Conservation (phyloP, 2,797 vertebrate species). For the Pantherophis alleghaniensis region DNA sequence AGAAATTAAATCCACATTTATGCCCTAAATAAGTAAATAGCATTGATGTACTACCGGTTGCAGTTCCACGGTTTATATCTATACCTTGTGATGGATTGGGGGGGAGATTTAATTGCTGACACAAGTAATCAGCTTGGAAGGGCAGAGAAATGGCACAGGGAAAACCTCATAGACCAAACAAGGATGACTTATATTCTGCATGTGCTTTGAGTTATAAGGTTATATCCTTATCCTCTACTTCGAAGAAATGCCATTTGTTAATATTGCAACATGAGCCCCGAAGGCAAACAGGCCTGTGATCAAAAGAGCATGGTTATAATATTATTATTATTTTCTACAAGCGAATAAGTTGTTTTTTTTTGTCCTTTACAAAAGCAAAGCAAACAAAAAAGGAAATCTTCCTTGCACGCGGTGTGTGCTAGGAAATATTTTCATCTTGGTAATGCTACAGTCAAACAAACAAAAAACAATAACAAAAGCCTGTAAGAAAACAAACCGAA, state of each 20-base stretch:
- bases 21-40: background rate
- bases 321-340: background rate
- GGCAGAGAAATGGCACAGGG: background rate
- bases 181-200: background rate
- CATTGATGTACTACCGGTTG: background rate
- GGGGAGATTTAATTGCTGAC: background rate
- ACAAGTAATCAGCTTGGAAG: background rate
- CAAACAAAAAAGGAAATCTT: background rate
- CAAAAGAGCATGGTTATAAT: background rate
- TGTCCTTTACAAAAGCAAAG: background rate
- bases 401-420: background rate
- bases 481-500: background rate
- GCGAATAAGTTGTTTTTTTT: background rate
- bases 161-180: background rate
- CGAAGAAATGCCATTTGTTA: background rate
- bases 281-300: background rate
- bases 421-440: background rate
- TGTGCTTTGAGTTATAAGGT: background rate
- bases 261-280: background rate
- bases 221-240: background rate
- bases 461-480: background rate
- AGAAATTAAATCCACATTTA: background rate
- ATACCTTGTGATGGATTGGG: background rate
- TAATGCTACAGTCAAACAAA: background rate
- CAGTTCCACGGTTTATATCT: background rate